Percentiles rank a stretch among this genome's conserved stretches.
Conservation (phyloP, 2,888 invertebrate genomes). For the Orgyia antiqua region DNA sequence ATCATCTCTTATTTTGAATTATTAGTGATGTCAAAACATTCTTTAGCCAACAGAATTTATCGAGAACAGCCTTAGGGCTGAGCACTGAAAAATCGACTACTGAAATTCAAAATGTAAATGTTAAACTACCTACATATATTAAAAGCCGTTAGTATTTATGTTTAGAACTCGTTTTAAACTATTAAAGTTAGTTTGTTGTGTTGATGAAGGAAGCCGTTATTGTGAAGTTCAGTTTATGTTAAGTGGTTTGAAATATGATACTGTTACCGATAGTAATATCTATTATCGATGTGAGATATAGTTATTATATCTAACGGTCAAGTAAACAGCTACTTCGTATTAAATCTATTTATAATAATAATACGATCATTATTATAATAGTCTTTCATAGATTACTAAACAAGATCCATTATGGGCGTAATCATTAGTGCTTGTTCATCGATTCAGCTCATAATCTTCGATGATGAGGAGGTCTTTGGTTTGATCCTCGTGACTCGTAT, state of each 20-base stretch:
- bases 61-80: conserved; percentile 25
- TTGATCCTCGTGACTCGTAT: too few species aligned
- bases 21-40: conserved; percentile 42
- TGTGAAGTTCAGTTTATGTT: background rate
- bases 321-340: background rate
- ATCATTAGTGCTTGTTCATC: too few species aligned
- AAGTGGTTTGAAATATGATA: conserved; percentile 1
- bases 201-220: conserved; percentile 6
- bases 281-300: background rate
- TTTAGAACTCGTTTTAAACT: conserved; percentile 4
- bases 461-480: too few species aligned
- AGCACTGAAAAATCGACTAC: conserved; percentile 39
- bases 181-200: background rate
- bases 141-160: conserved; percentile 15
- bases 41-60: conserved; percentile 34
- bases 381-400: too few species aligned
- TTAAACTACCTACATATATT: conserved; percentile 19
- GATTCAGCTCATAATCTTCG: too few species aligned
- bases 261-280: background rate
- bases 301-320: background rate
- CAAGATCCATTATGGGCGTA: too few species aligned
- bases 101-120: conserved; percentile 17
- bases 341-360: background rate
- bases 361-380: too few species aligned
- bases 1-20: conserved; percentile 29